Evolutionary conservation across 2,888 invertebrate genomes (phyloP), one percentile per base, ranked within the genome.

Genomic region (Latrodectus hesperus): DNA sequence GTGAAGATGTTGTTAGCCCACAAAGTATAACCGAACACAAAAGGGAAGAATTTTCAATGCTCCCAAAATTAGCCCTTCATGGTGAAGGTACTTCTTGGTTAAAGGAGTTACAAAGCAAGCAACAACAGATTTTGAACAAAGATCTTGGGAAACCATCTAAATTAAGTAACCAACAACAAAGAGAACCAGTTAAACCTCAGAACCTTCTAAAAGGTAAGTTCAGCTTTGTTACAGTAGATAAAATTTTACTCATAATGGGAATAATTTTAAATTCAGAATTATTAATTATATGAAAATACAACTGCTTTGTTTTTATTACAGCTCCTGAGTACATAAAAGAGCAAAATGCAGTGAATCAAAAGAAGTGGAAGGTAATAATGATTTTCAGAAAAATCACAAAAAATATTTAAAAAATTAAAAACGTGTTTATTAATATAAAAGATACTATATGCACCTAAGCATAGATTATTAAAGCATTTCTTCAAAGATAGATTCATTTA

Each of bases 91-190:
- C 79, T 71, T 88, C 94, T 14, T 96, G 96, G 95, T 92, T 96
- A 16, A 94, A 95, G 90, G 96, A 97, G 92, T 92, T 96, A 55
- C 96, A 96, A 92, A 95, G 95, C 0, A 96, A 91, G 83, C 91
- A 91, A 93, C 95, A 94, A 9, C 94, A 95, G 83, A 92, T 95
- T 84, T 92, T 93, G 90, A 93, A 93, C 89, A 94, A 94, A 72
- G 92, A 84, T 55, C 79, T 70, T 76, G 60, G n/a, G 22, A 84
- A 70, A 68, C 64, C 73, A 26, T 26, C 84, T 60, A 60, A 16
- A 60, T 16, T 60, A 87, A 65, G 51, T 8, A 75, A 55, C 49
- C 52, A 22, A 51, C 49, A 52, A 11, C 78, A 75, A 9, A 64
- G 49, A 64, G 52, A 55, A 16, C 72, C 72, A 67, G n/a, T 64